phyloP scores from a whole-genome alignment of 2,113 vertebrate species.

The Origma solitaria region DNA sequence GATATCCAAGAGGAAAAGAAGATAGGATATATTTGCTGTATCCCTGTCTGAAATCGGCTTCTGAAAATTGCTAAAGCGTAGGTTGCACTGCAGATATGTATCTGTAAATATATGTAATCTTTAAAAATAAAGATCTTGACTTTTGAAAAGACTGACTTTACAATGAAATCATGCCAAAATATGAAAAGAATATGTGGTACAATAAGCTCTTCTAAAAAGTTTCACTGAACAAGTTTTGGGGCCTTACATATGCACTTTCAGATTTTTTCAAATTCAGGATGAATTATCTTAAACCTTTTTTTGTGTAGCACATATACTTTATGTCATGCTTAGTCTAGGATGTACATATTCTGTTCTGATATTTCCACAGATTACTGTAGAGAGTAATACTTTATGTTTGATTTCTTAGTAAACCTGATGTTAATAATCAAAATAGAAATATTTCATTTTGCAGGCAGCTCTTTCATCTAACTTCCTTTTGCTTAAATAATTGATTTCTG shows the following conservation, averaged over 20 bases:
- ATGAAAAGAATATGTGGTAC: not conserved
- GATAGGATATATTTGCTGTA: not conserved
- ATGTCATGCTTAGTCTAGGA: not conserved
- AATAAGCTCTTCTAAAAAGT: not conserved
- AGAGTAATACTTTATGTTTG: not conserved
- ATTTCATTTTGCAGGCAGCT: not conserved
- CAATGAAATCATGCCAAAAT: not conserved
- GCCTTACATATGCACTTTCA: not conserved
- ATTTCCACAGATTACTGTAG: not conserved
- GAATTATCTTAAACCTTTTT: not conserved
- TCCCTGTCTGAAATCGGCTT: not conserved
- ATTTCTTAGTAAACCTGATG: not conserved
- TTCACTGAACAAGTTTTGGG: not conserved
- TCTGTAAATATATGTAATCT: not conserved
- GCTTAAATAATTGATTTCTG: not conserved
- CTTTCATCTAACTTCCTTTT: not conserved
- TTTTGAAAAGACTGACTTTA: not conserved
- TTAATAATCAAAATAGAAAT: not conserved
- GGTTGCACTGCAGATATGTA: not conserved
- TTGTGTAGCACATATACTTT: not conserved
- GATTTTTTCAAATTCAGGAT: not conserved
- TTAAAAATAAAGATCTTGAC: not conserved
- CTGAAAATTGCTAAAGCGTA: not conserved
- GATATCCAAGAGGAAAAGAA: not conserved
- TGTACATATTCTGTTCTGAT: not conserved